Conservation (phyloP, 1,140 invertebrate genomes). For the Drosophila neocordata region DNA sequence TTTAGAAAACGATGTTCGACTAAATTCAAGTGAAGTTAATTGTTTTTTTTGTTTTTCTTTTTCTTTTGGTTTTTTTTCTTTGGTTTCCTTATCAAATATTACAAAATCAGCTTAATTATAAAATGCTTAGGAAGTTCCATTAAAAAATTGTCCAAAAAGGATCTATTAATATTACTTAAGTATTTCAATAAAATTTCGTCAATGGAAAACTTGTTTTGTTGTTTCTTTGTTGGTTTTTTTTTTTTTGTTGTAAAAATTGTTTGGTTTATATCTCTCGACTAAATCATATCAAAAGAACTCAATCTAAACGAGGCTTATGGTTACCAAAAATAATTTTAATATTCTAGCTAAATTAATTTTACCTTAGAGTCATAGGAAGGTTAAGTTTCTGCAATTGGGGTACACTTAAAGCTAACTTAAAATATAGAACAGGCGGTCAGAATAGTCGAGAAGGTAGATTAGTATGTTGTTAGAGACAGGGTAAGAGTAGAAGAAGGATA, state of each 20-base stretch:
- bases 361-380: conserved; percentile 38
- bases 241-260: conserved; percentile 28
- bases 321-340: conserved; percentile 75
- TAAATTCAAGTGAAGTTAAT: conserved; percentile 29
- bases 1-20: conserved; percentile 29
- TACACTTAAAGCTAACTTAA: conserved; percentile 23
- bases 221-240: conserved; percentile 53
- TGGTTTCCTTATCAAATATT: conserved; percentile 33
- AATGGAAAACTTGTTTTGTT: conserved; percentile 78
- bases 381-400: conserved; percentile 43
- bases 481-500: conserved; percentile 47
- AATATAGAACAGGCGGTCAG: conserved; percentile 49
- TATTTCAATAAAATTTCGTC: conserved; percentile 51
- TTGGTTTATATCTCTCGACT: conserved; percentile 38
- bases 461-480: conserved; percentile 1
- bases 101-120: conserved; percentile 45
- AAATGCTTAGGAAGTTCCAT: conserved; percentile 40
- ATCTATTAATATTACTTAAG: conserved; percentile 38
- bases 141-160: conserved; percentile 58
- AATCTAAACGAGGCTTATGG: conserved; percentile 35
- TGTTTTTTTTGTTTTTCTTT: background rate
- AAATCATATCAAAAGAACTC: conserved; percentile 45
- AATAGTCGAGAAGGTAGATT: conserved; percentile 50
- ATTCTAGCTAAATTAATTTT: conserved; percentile 75
- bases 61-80: conserved; percentile 1